Evolutionary conservation across 2,113 vertebrate genomes (phyloP).

Genomic region (Paradoxurus hermaphroditus): DNA sequence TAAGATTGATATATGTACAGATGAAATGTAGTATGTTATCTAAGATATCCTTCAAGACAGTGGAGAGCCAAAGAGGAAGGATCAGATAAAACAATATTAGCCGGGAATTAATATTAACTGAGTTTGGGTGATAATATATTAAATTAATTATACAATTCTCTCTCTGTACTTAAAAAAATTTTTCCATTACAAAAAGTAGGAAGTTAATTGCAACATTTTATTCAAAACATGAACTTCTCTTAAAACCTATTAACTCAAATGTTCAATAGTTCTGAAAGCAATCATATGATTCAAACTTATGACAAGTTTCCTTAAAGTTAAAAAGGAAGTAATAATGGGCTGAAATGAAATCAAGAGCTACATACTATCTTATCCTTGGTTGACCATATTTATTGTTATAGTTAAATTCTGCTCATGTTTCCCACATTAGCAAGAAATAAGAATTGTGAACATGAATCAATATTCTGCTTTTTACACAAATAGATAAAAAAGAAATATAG

Average conservation of each 20-base stretch:
- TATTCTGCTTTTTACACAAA: conserved; percentile 61
- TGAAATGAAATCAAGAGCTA: conserved; percentile 49
- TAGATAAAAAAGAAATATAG: conserved; percentile 67
- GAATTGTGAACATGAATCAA: conserved; percentile 61
- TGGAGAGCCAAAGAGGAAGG: not conserved
- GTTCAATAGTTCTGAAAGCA: conserved; percentile 73
- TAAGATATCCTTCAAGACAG: not conserved
- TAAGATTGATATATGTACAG: not conserved
- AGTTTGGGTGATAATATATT: not conserved
- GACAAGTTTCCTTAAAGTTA: conserved; percentile 70
- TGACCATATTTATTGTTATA: conserved; percentile 20
- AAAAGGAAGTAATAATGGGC: conserved; percentile 41
- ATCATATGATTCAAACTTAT: conserved; percentile 77
- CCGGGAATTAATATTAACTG: not conserved
- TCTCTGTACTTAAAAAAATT: not conserved
- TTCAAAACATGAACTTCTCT: conserved; percentile 79
- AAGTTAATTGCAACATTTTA: conserved; percentile 70
- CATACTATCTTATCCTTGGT: conserved; percentile 31
- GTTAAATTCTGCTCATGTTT: conserved; percentile 52
- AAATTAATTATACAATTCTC: conserved; percentile 19
- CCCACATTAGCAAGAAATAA: conserved; percentile 44
- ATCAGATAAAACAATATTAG: not conserved
- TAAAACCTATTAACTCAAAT: conserved; percentile 78
- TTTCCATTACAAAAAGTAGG: conserved; percentile 37
- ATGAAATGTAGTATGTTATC: not conserved